A percentile compares a stretch with the other conserved stretches of the same genome.
phyloP scores from a whole-genome alignment of 2,113 vertebrate genomes.

The Peromyscus maniculatus region DNA sequence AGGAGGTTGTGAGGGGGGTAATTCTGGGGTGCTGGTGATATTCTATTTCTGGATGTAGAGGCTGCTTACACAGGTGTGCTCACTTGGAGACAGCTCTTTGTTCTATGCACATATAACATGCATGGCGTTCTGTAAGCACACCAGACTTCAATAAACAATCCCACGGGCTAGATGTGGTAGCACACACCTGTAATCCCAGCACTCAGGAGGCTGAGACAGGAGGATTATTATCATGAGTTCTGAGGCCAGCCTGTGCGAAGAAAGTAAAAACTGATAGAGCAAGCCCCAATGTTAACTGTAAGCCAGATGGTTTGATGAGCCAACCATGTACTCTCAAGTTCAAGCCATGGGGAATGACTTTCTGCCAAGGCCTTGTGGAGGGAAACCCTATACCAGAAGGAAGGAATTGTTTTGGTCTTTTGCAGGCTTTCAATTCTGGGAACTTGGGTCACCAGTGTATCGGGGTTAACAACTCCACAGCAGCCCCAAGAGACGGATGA shows the following conservation, averaged over 20 bases:
- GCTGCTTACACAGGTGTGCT: conserved; percentile 26
- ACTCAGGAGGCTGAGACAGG: not conserved
- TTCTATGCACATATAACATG: not conserved
- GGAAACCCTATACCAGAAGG: not conserved
- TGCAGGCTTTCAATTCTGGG: not conserved
- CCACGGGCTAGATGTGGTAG: not conserved
- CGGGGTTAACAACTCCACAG: not conserved
- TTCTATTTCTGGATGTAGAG: conserved; percentile 8
- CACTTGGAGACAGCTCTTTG: not conserved
- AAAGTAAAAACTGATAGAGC: not conserved
- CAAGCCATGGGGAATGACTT: not conserved
- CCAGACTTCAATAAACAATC: not conserved
- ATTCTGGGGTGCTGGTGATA: not conserved
- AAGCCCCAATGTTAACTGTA: not conserved
- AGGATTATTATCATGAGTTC: not conserved
- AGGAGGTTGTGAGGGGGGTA: no score
- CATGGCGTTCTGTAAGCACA: not conserved
- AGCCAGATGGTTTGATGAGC: not conserved
- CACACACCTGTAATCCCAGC: not conserved
- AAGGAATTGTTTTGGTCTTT: not conserved
- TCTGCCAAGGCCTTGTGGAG: no score
- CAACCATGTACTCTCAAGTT: not conserved
- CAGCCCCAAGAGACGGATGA: not conserved
- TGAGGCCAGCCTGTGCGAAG: not conserved
- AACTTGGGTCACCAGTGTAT: not conserved